Conservation (phyloP, 2,888 invertebrate genomes). For the Agrochola lychnidis region DNA sequence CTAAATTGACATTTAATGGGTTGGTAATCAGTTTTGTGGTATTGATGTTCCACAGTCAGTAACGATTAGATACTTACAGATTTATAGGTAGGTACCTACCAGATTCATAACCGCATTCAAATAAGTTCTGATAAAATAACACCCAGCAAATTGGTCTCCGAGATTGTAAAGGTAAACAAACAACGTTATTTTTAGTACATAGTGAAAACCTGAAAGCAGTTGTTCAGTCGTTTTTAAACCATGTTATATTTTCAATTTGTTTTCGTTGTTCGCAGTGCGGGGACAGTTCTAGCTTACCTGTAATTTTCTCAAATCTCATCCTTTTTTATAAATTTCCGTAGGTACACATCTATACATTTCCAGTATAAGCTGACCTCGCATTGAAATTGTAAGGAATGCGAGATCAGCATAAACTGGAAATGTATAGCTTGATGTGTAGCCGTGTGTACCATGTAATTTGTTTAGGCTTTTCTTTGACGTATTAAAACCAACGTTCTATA, state of each 20-base stretch:
- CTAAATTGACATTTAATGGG: neutral
- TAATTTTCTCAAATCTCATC: neutral
- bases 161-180: neutral
- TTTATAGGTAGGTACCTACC: neutral
- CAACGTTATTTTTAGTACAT: conserved; percentile 1
- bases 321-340: neutral
- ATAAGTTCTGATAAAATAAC: neutral
- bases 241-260: neutral
- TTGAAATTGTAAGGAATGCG: too few relatives aligned
- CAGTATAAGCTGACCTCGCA: too few relatives aligned
- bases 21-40: neutral
- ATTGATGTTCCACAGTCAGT: neutral
- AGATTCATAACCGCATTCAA: neutral
- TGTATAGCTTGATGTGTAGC: too few relatives aligned
- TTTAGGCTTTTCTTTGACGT: neutral
- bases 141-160: neutral
- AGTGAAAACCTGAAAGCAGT: neutral
- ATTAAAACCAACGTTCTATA: neutral
- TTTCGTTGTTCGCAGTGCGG: neutral
- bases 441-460: neutral
- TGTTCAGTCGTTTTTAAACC: neutral
- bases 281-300: neutral
- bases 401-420: too few relatives aligned
- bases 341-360: too few relatives aligned
- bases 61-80: neutral